phyloP scores from a whole-genome alignment of 2,797 vertebrate species.

The Eremophila alpestris region DNA sequence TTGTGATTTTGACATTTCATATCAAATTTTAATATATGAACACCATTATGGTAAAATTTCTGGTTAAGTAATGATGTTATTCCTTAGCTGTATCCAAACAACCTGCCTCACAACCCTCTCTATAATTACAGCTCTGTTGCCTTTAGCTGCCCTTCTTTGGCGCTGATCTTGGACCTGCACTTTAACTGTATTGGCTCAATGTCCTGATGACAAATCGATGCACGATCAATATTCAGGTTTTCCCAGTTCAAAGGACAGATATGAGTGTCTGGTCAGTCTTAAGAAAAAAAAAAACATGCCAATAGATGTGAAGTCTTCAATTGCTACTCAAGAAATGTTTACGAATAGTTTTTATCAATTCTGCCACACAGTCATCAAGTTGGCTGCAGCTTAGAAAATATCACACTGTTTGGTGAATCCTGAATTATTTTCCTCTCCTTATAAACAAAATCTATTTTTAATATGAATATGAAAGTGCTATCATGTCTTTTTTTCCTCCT shows the following conservation, averaged over 20 bases:
- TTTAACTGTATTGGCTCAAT: not conserved
- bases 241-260: not conserved
- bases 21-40: not conserved
- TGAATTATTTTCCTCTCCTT: not conserved
- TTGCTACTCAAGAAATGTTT: not conserved
- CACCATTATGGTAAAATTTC: not conserved
- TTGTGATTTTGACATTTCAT: not conserved
- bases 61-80: not conserved
- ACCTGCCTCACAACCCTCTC: not conserved
- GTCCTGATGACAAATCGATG: not conserved
- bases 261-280: not conserved
- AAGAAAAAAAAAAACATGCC: not conserved
- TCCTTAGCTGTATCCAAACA: not conserved
- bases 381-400: not conserved
- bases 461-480: not conserved
- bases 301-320: not conserved
- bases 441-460: not conserved
- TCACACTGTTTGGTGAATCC: not conserved
- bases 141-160: not conserved
- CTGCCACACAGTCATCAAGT: not conserved
- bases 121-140: not conserved
- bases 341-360: not conserved
- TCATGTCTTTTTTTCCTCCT: rapidly evolving
- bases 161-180: not conserved
- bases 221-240: not conserved